Percentiles rank a stretch among this genome's conserved stretches.
Conservation (phyloP, 2,113 vertebrate genomes). For the Plotosus lineatus region DNA sequence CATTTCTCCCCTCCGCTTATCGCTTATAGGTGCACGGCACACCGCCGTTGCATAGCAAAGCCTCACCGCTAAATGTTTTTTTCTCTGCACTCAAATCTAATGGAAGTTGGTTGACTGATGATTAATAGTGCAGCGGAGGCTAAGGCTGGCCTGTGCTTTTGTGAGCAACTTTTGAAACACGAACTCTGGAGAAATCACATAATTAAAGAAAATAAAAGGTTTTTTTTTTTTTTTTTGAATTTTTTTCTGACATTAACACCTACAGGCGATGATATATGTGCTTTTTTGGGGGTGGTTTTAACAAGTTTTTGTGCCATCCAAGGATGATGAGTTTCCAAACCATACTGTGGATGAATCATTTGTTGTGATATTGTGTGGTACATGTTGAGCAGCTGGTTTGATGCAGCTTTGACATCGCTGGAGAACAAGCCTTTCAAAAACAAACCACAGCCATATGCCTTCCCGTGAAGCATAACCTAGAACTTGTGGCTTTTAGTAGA, state of each 20-base stretch:
- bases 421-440: constrained; percentile 53
- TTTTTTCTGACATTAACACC: constrained; percentile 8
- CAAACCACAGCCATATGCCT: constrained; percentile 53
- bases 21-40: constrained; percentile 46
- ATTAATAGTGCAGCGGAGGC: constrained; percentile 68
- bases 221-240: neutral
- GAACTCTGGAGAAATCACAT: neutral
- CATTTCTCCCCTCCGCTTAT: constrained; percentile 57
- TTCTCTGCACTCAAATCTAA: constrained; percentile 62
- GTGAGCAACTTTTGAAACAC: constrained; percentile 5
- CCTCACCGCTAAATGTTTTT: constrained; percentile 67
- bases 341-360: constrained; percentile 35
- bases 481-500: constrained; percentile 60
- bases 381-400: constrained; percentile 30
- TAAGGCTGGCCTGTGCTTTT: constrained; percentile 54
- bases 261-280: neutral
- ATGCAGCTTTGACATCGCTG: constrained; percentile 46
- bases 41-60: constrained; percentile 66
- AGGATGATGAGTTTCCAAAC: neutral
- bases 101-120: constrained; percentile 72
- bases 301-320: constrained; percentile 13
- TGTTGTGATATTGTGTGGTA: constrained; percentile 24
- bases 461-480: constrained; percentile 50
- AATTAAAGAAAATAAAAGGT: neutral
- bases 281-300: constrained; percentile 7